Evolutionary conservation across 2,888 invertebrate genomes (phyloP).

Genomic region (Agonopterix subpropinquella): DNA sequence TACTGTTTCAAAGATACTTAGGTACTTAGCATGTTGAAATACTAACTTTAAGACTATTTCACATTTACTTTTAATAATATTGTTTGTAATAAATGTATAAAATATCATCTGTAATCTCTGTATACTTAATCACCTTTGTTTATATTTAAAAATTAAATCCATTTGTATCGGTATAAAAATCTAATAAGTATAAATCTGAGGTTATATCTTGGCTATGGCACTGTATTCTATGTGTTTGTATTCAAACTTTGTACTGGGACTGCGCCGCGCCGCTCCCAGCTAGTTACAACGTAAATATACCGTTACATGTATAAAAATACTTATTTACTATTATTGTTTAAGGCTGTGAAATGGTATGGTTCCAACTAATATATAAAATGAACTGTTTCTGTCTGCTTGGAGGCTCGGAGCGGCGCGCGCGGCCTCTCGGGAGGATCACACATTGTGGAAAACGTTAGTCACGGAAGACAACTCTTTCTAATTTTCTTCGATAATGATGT

Average conservation of each 20-base stretch:
- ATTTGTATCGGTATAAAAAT: conserved; percentile 76
- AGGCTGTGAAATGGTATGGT: conserved; percentile 54
- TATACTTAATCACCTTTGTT: conserved; percentile 75
- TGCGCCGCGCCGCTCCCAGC: conserved; percentile 33
- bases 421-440: conserved; percentile 56
- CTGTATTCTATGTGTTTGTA: conserved; percentile 55
- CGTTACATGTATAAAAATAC: conserved; percentile 70
- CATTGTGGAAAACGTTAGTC: conserved; percentile 51
- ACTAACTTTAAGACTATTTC: conserved; percentile 70
- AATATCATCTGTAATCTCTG: conserved; percentile 76
- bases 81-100: conserved; percentile 76
- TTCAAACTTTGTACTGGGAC: conserved; percentile 64
- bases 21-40: conserved; percentile 52
- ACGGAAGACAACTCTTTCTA: conserved; percentile 52
- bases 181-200: conserved; percentile 75
- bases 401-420: conserved; percentile 39
- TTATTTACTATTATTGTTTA: conserved; percentile 69
- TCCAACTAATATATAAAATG: conserved; percentile 33
- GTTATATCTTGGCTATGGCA: conserved; percentile 71
- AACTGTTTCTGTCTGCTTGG: conserved; percentile 45
- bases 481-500: conserved; percentile 55
- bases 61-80: conserved; percentile 71
- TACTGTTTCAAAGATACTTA: conserved; percentile 28
- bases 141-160: conserved; percentile 76
- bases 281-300: conserved; percentile 11